Percentiles rank a stretch among this genome's conserved stretches.
phyloP scores from a whole-genome alignment of 1,140 invertebrate species.

The Lepidostoma basale region DNA sequence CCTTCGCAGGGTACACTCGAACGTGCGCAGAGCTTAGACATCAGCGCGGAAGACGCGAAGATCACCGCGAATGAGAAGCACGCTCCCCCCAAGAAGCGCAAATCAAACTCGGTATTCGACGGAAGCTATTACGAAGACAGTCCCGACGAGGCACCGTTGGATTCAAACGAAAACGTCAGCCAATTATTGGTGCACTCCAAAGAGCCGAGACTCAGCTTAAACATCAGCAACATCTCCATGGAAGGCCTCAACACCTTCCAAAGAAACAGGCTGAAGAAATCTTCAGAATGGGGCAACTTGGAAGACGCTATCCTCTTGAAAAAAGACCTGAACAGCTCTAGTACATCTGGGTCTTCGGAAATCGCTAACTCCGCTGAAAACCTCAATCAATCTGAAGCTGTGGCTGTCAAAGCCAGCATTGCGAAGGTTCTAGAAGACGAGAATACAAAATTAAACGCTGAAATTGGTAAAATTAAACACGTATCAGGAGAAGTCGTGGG shows the following conservation, averaged over 20 bases:
- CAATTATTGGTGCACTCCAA: conserved; percentile 59
- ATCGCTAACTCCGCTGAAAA: conserved; percentile 48
- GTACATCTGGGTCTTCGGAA: conserved; percentile 56
- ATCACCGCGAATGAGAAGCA: conserved; percentile 61
- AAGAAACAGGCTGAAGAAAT: conserved; percentile 71
- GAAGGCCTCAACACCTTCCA: conserved; percentile 71
- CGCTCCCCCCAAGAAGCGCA: conserved; percentile 71
- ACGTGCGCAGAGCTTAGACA: conserved; percentile 81
- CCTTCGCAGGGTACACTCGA: conserved; percentile 67
- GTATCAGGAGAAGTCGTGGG: conserved; percentile 5
- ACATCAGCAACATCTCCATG: conserved; percentile 62
- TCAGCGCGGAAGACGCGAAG: conserved; percentile 66
- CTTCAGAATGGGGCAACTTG: conserved; percentile 76
- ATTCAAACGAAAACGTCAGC: conserved; percentile 54
- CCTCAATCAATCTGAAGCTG: conserved; percentile 38
- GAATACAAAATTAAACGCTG: conserved; percentile 32
- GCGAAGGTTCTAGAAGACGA: conserved; percentile 43
- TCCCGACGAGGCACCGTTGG: conserved; percentile 51
- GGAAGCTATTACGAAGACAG: conserved; percentile 56
- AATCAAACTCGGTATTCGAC: conserved; percentile 64
- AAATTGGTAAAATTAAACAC: conserved; percentile 38
- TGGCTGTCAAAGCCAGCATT: background rate
- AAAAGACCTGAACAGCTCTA: conserved; percentile 50
- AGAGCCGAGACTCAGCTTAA: conserved; percentile 67
- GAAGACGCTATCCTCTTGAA: conserved; percentile 72